These are phyloP conservation scores for Dugesia japonica DNA, from an alignment of 2,888 invertebrate genomes.

Conservation along the genomic window DNA sequence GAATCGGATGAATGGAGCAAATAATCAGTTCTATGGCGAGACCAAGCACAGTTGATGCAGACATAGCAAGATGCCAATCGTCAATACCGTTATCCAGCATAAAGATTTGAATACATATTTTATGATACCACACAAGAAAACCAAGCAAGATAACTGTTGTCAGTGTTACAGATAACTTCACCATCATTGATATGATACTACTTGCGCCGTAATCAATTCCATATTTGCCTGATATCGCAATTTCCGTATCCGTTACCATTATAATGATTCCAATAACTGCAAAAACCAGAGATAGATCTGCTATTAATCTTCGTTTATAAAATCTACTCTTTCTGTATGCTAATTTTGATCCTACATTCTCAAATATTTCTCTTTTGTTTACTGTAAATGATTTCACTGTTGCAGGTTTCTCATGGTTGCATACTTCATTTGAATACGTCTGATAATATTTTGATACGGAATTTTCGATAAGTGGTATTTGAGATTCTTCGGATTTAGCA, in stretches of 20 bases:
- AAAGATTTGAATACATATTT: conserved; percentile 41
- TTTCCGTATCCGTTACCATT: conserved; percentile 44
- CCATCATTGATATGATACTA: conserved; percentile 37
- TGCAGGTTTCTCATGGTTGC: not conserved
- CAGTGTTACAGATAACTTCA: conserved; percentile 41
- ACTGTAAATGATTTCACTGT: not conserved
- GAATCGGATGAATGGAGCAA: conserved; percentile 44
- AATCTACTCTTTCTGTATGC: conserved; percentile 44
- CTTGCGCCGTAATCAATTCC: conserved; percentile 34
- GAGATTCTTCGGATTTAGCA: not conserved
- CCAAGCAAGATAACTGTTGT: conserved; percentile 42
- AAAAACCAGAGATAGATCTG: conserved; percentile 41
- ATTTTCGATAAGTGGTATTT: not conserved
- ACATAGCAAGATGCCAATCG: conserved; percentile 44
- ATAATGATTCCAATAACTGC: conserved; percentile 42
- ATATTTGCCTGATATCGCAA: conserved; percentile 39
- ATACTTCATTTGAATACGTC: not conserved
- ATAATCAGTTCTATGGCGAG: conserved; percentile 61
- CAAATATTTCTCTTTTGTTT: conserved; percentile 37
- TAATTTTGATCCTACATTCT: conserved; percentile 43
- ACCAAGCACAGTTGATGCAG: conserved; percentile 38
- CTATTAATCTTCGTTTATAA: conserved; percentile 39
- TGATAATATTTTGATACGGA: conserved; percentile 6
- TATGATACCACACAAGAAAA: conserved; percentile 43
- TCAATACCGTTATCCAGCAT: conserved; percentile 46